These are phyloP conservation scores for Nibea coibor DNA, from an alignment of 2,113 vertebrate species.

Conservation along the genomic window DNA sequence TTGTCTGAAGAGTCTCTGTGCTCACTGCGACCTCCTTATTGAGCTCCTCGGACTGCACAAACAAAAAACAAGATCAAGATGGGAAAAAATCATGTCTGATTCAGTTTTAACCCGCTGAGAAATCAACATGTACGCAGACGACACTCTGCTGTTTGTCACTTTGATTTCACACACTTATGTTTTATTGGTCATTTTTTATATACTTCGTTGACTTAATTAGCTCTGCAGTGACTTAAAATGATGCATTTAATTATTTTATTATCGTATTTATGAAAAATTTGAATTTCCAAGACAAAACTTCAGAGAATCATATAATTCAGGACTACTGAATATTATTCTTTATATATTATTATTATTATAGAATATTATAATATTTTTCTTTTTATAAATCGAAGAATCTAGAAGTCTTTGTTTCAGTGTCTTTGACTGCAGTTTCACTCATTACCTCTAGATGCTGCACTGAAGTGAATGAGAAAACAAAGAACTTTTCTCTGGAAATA, in stretches of 20 bases:
- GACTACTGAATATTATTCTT: too few species aligned
- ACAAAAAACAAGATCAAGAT: not conserved
- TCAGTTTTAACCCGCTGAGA: not conserved
- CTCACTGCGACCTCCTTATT: constrained; percentile 82
- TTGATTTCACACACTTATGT: not conserved
- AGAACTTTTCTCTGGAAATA: not conserved
- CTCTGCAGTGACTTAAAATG: too few species aligned
- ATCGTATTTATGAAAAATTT: not conserved
- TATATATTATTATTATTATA: too few species aligned
- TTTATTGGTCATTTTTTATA: not conserved
- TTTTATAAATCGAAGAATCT: too few species aligned
- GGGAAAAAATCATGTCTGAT: not conserved
- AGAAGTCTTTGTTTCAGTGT: not conserved
- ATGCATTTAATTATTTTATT: too few species aligned
- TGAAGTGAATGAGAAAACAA: not conserved
- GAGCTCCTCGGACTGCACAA: constrained; percentile 82
- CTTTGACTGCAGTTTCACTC: not conserved
- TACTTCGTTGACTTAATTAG: not conserved
- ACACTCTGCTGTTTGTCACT: not conserved
- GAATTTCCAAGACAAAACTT: too few species aligned
- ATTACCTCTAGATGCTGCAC: not conserved
- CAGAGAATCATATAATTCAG: too few species aligned
- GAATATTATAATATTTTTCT: too few species aligned
- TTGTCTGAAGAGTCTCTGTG: constrained; percentile 81
- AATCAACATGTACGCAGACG: not conserved